Conservation (phyloP, 2,888 invertebrate species). For the Carterocephalus palaemon region DNA sequence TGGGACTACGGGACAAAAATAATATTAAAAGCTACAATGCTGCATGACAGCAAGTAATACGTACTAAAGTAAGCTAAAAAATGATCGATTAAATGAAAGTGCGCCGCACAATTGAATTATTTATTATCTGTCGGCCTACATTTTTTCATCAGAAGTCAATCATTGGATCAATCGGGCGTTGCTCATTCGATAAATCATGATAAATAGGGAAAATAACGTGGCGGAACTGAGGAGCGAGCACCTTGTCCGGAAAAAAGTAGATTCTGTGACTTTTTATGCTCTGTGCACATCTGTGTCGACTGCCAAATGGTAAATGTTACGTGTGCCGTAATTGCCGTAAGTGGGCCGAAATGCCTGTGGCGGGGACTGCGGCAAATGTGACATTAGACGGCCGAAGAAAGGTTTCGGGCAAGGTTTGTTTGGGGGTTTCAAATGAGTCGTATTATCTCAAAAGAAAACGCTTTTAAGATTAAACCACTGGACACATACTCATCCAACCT, state of each 20-base stretch:
- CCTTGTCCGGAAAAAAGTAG: slow-evolving; percentile 7
- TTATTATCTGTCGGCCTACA: slow-evolving; percentile 6
- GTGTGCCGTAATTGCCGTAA: slow-evolving; percentile 27
- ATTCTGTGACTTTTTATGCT: slow-evolving; percentile 44
- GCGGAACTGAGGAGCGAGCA: slow-evolving; percentile 18
- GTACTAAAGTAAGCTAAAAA: no score
- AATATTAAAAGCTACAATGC: no score
- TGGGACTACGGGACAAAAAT: no score
- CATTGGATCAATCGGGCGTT: slow-evolving; percentile 18
- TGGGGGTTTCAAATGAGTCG: no score
- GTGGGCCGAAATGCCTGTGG: slow-evolving; percentile 29
- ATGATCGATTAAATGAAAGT: not conserved
- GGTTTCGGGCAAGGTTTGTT: no score
- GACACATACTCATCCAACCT: no score
- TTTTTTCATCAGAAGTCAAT: slow-evolving; percentile 14
- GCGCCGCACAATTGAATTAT: not conserved
- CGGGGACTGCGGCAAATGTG: slow-evolving; percentile 25
- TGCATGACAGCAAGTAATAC: no score
- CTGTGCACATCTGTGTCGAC: slow-evolving; percentile 44
- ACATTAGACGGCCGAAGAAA: slow-evolving; percentile 7
- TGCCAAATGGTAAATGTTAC: slow-evolving; percentile 44
- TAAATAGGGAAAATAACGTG: slow-evolving; percentile 16
- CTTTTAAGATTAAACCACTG: no score
- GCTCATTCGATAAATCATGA: slow-evolving; percentile 22
- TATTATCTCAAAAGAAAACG: no score